These are phyloP conservation scores for Natrix natrix DNA, from an alignment of 2,797 vertebrate genomes.

Conservation along the genomic window DNA sequence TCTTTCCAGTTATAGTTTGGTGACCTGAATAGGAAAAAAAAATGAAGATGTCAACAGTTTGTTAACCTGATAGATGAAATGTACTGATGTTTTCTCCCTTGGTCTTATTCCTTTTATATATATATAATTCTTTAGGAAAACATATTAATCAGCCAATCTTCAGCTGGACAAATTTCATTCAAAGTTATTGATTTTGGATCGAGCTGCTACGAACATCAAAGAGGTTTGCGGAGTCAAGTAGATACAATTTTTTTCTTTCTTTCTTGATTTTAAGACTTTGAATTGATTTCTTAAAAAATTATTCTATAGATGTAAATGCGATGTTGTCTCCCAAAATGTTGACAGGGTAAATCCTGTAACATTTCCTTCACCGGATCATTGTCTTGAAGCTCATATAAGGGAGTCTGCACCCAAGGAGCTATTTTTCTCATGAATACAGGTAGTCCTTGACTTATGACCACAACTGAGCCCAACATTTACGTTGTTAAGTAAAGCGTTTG, in stretches of 20 bases:
- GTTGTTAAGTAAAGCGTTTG: too few relatives aligned
- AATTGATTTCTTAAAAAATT: neutral
- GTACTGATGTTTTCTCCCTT: neutral
- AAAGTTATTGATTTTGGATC: constrained; percentile 97
- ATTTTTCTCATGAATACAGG: neutral
- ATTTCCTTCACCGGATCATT: neutral
- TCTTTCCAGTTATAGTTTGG: neutral
- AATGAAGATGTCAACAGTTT: neutral
- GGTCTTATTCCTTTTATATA: neutral
- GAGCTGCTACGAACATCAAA: constrained; percentile 93
- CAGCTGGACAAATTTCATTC: constrained; percentile 85
- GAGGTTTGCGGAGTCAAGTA: constrained; percentile 77
- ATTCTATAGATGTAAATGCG: neutral
- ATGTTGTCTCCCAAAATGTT: neutral
- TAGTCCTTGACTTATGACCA: too few relatives aligned
- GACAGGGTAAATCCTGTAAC: neutral
- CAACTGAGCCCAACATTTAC: too few relatives aligned
- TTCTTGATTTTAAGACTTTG: constrained; percentile 33
- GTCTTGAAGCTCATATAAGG: neutral
- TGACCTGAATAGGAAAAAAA: neutral
- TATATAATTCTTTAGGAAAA: constrained; percentile 79
- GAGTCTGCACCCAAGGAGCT: neutral
- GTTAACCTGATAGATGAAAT: neutral
- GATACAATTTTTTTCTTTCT: constrained; percentile 61
- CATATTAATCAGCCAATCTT: constrained; percentile 87